Evolutionary conservation across 2,113 vertebrate species (phyloP).

Genomic region (Perognathus longimembris): DNA sequence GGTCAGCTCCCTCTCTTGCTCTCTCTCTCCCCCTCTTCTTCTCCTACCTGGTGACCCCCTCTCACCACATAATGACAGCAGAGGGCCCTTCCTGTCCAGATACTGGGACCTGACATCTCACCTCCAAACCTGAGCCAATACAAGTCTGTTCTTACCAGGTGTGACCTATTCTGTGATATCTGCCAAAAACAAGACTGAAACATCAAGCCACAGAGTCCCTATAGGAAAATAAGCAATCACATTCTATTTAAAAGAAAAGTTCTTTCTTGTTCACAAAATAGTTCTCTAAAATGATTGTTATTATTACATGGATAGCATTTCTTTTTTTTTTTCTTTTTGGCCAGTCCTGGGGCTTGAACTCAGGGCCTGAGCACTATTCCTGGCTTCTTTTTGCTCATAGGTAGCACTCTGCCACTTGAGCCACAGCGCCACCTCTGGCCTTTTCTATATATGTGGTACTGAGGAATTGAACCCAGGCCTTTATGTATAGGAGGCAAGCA

Average conservation of each 20-base stretch:
- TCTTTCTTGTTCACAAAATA: neutral
- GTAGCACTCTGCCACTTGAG: too few species aligned
- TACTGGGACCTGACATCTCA: neutral
- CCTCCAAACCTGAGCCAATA: neutral
- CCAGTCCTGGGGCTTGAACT: too few species aligned
- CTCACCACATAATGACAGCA: neutral
- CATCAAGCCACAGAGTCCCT: neutral
- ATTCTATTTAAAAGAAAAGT: neutral
- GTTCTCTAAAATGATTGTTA: neutral
- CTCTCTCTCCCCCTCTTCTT: neutral
- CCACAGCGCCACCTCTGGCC: too few species aligned
- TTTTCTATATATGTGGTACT: too few species aligned
- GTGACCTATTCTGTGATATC: neutral
- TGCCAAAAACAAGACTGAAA: neutral
- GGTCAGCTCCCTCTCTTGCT: rapidly evolving
- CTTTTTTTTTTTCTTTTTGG: too few species aligned
- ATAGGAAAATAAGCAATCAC: neutral
- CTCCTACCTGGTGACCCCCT: neutral
- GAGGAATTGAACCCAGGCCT: too few species aligned
- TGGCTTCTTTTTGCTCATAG: too few species aligned
- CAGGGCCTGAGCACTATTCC: too few species aligned
- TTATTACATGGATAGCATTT: neutral
- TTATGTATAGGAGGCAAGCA: too few species aligned
- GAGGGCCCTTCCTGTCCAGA: neutral
- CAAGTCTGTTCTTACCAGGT: neutral